Evolutionary conservation across 2,113 vertebrate species (phyloP).

Genomic region (Scomber scombrus): DNA sequence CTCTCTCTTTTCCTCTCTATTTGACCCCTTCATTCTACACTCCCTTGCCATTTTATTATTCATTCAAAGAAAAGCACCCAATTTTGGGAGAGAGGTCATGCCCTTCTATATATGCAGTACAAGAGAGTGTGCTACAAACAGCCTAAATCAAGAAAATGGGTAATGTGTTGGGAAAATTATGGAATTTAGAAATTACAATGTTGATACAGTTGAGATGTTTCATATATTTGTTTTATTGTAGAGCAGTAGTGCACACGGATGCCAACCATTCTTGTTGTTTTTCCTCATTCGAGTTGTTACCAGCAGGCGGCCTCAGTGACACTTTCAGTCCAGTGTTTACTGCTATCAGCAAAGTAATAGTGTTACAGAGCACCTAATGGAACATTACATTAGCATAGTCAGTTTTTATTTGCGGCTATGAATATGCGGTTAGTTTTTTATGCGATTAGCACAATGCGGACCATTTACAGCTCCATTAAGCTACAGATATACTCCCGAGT

Average conservation of each 20-base stretch:
- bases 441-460: not conserved
- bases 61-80: not conserved
- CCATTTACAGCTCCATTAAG: not conserved
- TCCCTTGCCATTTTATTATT: not conserved
- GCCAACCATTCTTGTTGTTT: not conserved
- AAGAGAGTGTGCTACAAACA: not conserved
- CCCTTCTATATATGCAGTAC: not conserved
- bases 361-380: conserved; percentile 20
- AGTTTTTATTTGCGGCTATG: conserved; percentile 16
- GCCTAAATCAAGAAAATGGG: too few species aligned
- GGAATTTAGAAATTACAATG: not conserved
- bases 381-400: conserved; percentile 41
- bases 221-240: not conserved
- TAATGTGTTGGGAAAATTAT: not conserved
- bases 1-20: not conserved
- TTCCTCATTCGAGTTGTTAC: not conserved
- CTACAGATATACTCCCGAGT: too few species aligned
- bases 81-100: not conserved
- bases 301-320: not conserved
- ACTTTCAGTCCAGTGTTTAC: conserved; percentile 10
- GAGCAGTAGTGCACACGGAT: not conserved
- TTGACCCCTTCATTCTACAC: conserved; percentile 13
- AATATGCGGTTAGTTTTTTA: not conserved
- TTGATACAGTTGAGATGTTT: not conserved
- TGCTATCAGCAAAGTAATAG: conserved; percentile 35